Base-by-base conservation (phyloP, 2,797 vertebrate species). In the Pteropus rufus region DNA sequence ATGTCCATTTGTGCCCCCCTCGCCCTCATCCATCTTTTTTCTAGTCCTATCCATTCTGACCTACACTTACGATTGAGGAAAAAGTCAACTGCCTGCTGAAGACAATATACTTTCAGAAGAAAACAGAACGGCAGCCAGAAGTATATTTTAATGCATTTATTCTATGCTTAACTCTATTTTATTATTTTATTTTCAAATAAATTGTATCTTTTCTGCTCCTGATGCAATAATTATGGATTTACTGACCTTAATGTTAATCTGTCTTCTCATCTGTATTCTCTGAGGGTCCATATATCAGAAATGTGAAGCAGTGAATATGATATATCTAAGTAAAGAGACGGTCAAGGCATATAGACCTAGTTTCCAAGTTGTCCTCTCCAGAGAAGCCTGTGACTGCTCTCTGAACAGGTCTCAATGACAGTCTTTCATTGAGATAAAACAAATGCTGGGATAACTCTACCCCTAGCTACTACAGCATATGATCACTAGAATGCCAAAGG, bases 101-200 rank as follows among this genome's bases (percentile, higher is more conserved):
- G 87, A 95, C n/a, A 49, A 94, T 31, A 23, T 23, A 65, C 87
- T 91, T 94, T 67, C 91, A 90, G 60, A 82, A 58, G 82, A 49
- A 76, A 88, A 73, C 44, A 67, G 44, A 67, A 36, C 9, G 46
- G 49, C 7, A 62, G 52, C 34, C 62, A 60, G 60, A 70, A 80
- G 39, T 58, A 52, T 85, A 76, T 60, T 72, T 92, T 60, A 84
- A 93, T 54, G 82, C 39, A 44, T 91, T 82, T 85, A 41, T 70
- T 58, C 6, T n/a, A 49, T 49, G 89, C 34, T 56, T 29, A 7
- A 69, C 26, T 89, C 39, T 41, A 88, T 62, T 88, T 91, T n/a
- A 60, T 82, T 93, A 49, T 80, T 96, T 92, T 79, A 91, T 79
- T 97, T 97, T 93, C 72, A 93, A 95, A 95, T 86, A 67, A 86